Percentiles rank a stretch among this genome's conserved stretches.
Conservation (phyloP, 2,888 invertebrate genomes). For the Koerneria pararmatus region DNA sequence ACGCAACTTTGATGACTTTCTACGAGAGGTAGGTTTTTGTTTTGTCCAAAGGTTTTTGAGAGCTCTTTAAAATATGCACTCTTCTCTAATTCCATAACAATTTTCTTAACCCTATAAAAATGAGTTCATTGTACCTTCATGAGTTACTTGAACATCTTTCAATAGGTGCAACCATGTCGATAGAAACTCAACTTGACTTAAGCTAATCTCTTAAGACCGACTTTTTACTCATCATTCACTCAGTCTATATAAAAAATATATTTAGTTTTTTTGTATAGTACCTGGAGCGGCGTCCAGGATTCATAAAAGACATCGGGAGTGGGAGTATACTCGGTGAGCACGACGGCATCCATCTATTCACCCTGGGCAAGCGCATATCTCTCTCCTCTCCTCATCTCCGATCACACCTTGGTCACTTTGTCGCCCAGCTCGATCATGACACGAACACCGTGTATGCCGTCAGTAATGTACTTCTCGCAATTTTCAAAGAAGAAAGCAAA, state of each 20-base stretch:
- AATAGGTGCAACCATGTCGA: too few species aligned
- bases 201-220: background rate
- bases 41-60: too few species aligned
- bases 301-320: slow-evolving; percentile 78
- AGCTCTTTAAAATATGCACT: too few species aligned
- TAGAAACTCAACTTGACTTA: too few species aligned
- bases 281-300: slow-evolving; percentile 73
- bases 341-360: slow-evolving; percentile 80
- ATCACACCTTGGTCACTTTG: slow-evolving; percentile 70
- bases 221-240: background rate
- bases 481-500: background rate
- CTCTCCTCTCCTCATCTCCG: slow-evolving; percentile 65
- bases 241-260: slow-evolving; percentile 9
- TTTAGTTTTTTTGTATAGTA: slow-evolving; percentile 68
- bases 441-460: slow-evolving; percentile 78
- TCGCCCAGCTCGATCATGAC: slow-evolving; percentile 71
- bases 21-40: slow-evolving; percentile 67
- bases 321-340: slow-evolving; percentile 76
- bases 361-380: slow-evolving; percentile 80
- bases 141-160: too few species aligned
- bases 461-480: slow-evolving; percentile 14
- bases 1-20: slow-evolving; percentile 77
- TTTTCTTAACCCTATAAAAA: too few species aligned
- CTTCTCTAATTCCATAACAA: too few species aligned
- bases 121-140: too few species aligned